Evolutionary conservation across 2,888 invertebrate genomes (phyloP), one percentile per base, ranked within the genome.

Genomic region (Protophormia terraenovae): DNA sequence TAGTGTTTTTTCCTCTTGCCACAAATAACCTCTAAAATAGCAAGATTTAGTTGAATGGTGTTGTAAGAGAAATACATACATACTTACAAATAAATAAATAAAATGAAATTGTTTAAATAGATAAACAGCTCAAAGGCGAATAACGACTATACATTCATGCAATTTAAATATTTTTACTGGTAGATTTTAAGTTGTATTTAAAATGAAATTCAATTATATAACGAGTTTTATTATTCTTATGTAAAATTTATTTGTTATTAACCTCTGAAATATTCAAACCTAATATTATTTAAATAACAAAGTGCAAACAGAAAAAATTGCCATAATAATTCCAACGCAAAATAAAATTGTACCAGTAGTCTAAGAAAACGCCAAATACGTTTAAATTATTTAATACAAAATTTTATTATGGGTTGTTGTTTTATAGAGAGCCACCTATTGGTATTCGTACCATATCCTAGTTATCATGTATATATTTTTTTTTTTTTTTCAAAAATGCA

Each of bases 1-100:
- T 14, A 62, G 1, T 72, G n/a, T 10, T 19, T 38, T 66, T 50
- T 24, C 24, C 55, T 71, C n/a, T 14, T 50, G 50, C 60, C 71
- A 71, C 78, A 79, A 79, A 73, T 80, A 80, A 73, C 66, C 81
- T 81, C 55, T 58, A 60, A 81, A 75, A 41, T 72, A 80, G 64
- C 29, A 27, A 67, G 73, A 75, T 75, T 67, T 47, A 66, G 81
- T 50, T 45, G 29, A 60, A 81, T 60, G 38, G 58, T 71, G 24
- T 60, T 62, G 62, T 60, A 71, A 50, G 27, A 71, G 38, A 78
- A 71, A 79, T 62, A n/a, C n/a, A n/a, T n/a, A n/a, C n/a, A n/a
- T n/a, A n/a, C n/a, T n/a, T n/a, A n/a, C n/a, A 58, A 58, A 22
- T 58, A 29, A 29, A 58, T 16, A 60, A 78, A 64, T 47, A 47